Evolutionary conservation across 2,797 vertebrate genomes (phyloP).

Genomic region (Sorex maritimensis): DNA sequence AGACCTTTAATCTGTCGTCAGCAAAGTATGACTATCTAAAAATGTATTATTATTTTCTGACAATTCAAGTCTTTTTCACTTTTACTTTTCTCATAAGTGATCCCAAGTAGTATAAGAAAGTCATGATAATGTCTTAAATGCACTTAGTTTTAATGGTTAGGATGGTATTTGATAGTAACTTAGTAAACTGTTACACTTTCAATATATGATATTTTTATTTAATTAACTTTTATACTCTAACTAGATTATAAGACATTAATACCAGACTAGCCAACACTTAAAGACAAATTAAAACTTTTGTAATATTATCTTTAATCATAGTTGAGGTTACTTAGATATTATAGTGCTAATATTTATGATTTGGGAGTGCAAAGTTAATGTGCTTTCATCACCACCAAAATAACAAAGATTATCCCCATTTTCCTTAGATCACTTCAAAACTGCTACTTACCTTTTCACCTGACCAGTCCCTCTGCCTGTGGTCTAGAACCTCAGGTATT

Average conservation of each 20-base stretch:
- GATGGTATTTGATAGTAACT: background rate
- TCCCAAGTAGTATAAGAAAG: background rate
- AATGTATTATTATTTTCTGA: background rate
- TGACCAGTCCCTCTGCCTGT: too few species aligned
- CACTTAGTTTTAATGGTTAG: background rate
- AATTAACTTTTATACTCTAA: background rate
- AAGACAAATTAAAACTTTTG: too few species aligned
- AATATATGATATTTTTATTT: conserved; percentile 32
- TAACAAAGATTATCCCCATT: too few species aligned
- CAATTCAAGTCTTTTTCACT: background rate
- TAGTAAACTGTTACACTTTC: background rate
- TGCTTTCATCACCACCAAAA: too few species aligned
- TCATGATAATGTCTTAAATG: background rate
- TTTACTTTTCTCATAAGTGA: background rate
- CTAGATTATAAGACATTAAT: background rate
- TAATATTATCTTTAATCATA: too few species aligned
- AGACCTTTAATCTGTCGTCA: background rate
- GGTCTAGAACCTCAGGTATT: too few species aligned
- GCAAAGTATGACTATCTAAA: background rate
- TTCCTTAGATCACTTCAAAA: too few species aligned
- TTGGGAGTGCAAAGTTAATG: too few species aligned
- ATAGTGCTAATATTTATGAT: too few species aligned
- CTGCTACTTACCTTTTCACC: too few species aligned
- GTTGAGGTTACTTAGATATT: too few species aligned
- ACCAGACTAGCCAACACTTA: too few species aligned